A percentile compares a stretch with the other conserved stretches of the same genome.
phyloP scores from a whole-genome alignment of 1,140 invertebrate species.

The Potamilus streckersoni region DNA sequence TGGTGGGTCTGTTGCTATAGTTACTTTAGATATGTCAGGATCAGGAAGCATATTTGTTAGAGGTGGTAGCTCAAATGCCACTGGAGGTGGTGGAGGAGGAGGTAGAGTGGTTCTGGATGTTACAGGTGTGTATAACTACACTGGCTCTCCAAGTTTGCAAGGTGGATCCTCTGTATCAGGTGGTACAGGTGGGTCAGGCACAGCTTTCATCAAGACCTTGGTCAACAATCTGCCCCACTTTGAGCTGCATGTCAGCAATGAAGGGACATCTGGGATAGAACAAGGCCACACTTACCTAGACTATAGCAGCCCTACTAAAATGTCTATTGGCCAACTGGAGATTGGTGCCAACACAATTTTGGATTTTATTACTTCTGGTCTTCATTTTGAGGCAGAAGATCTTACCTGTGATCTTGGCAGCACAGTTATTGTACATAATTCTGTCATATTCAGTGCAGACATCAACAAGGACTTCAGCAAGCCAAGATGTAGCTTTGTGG shows the following conservation, averaged over 20 bases:
- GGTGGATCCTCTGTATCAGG: conserved; percentile 41
- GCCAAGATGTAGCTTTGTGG: conserved; percentile 48
- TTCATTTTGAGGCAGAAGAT: conserved; percentile 42
- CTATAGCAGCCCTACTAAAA: conserved; percentile 7
- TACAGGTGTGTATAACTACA: conserved; percentile 40
- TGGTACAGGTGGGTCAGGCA: conserved; percentile 50
- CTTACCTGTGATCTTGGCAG: conserved; percentile 42
- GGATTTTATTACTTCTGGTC: conserved; percentile 27
- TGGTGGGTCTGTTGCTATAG: conserved; percentile 36
- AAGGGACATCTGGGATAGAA: conserved; percentile 20
- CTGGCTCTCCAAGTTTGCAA: conserved; percentile 34
- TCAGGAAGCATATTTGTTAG: conserved; percentile 34
- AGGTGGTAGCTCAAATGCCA: conserved; percentile 29
- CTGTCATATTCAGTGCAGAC: conserved; percentile 50
- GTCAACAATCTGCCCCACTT: conserved; percentile 23
- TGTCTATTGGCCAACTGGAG: conserved; percentile 27
- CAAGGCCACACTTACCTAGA: conserved; percentile 34
- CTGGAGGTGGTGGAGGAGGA: conserved; percentile 49
- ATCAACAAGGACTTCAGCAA: conserved; percentile 40
- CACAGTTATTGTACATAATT: conserved; percentile 37
- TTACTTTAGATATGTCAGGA: conserved; percentile 40
- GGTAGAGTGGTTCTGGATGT: conserved; percentile 40
- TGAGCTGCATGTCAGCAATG: conserved; percentile 41
- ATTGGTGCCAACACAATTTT: conserved; percentile 35
- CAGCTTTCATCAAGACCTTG: conserved; percentile 38